These are phyloP conservation scores for Luperina nickerlii DNA, from an alignment of 2,888 invertebrate species.

Conservation along the genomic window DNA sequence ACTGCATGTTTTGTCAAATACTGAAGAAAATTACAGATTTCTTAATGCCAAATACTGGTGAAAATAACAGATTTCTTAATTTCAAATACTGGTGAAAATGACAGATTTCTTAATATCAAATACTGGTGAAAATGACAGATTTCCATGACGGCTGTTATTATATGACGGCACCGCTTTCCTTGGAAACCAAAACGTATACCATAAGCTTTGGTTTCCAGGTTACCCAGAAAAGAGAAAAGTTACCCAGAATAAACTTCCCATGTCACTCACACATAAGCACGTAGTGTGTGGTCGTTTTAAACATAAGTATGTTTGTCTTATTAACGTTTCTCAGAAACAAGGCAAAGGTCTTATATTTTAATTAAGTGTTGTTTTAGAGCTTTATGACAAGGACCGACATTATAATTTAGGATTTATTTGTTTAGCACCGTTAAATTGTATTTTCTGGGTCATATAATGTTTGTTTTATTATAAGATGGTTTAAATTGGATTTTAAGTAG, in stretches of 20 bases:
- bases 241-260: neutral
- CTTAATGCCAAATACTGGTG: too few relatives aligned
- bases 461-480: neutral
- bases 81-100: too few relatives aligned
- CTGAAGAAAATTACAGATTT: too few relatives aligned
- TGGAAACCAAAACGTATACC: too few relatives aligned
- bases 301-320: constrained; percentile 28
- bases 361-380: constrained; percentile 38
- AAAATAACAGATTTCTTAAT: too few relatives aligned
- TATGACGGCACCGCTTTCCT: too few relatives aligned
- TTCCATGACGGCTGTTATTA: too few relatives aligned
- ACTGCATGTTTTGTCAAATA: too few relatives aligned
- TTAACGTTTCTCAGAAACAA: constrained; percentile 53
- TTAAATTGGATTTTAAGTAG: neutral
- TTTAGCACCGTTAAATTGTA: constrained; percentile 57
- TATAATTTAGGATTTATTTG: constrained; percentile 51
- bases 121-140: too few relatives aligned
- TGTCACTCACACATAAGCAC: neutral
- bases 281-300: constrained; percentile 16
- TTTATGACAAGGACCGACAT: constrained; percentile 51
- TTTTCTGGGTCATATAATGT: constrained; percentile 15
- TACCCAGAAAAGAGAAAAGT: neutral
- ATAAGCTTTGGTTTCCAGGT: too few relatives aligned
- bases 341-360: constrained; percentile 27
- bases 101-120: too few relatives aligned